Conservation (phyloP, 1,140 invertebrate species). For the Tetramorium parvispinum region DNA sequence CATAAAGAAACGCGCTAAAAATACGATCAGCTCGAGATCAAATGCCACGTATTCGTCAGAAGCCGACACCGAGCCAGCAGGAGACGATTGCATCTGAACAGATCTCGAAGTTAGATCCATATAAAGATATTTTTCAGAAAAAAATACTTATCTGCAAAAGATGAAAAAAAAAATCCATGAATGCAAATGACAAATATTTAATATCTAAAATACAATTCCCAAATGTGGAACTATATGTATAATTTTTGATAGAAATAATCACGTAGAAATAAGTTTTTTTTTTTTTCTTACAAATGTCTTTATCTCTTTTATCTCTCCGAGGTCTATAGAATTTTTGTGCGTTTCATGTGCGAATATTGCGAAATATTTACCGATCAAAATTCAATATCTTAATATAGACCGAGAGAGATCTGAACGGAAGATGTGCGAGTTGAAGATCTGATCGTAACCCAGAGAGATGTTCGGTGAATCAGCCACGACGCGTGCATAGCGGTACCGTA, state of each 20-base stretch:
- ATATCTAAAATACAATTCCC: not conserved
- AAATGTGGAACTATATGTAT: not conserved
- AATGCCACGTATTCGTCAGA: not conserved
- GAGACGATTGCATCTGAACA: not conserved
- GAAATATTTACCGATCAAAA: not conserved
- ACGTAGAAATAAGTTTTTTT: not conserved
- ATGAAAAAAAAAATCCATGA: not conserved
- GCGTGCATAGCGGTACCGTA: slow-evolving; percentile 37
- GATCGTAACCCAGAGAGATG: slow-evolving; percentile 1
- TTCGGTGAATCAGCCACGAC: slow-evolving; percentile 5
- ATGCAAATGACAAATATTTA: not conserved
- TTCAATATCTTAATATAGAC: not conserved
- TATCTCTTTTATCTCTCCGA: not conserved
- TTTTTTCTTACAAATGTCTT: not conserved
- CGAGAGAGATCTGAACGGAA: not conserved
- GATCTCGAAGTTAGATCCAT: not conserved
- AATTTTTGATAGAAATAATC: not conserved
- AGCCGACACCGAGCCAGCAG: not conserved
- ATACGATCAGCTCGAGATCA: not conserved
- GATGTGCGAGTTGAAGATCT: not conserved
- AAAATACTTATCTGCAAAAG: not conserved
- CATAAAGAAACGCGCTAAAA: not conserved
- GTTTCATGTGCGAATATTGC: not conserved
- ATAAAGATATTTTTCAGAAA: not conserved
- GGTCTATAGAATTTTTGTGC: not conserved